Percentiles rank a stretch among this genome's conserved stretches.
These are phyloP conservation scores for Lepidotrigona ventralis DNA, from an alignment of 1,140 invertebrate genomes.

Conservation along the genomic window DNA sequence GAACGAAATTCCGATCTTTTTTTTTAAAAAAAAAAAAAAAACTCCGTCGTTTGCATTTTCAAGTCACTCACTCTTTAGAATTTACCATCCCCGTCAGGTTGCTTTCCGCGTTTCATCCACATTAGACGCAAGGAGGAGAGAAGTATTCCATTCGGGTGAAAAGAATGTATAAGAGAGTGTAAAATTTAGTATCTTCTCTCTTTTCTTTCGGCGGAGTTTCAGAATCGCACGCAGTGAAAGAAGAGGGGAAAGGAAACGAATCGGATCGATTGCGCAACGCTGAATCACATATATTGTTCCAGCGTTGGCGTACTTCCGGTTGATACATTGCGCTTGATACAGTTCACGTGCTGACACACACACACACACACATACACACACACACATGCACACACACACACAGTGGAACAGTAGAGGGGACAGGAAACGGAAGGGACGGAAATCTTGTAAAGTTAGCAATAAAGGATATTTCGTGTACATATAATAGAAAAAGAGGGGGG, in stretches of 20 bases:
- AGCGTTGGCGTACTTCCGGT: conserved; percentile 49
- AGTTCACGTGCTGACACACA: conserved; percentile 3
- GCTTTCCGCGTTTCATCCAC: neutral
- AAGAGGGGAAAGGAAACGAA: neutral
- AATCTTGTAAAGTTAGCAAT: conserved; percentile 73
- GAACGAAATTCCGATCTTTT: conserved; percentile 15
- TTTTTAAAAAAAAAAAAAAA: neutral
- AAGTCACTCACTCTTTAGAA: neutral
- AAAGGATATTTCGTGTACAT: conserved; percentile 70
- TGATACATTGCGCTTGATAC: conserved; percentile 25
- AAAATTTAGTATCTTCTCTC: neutral
- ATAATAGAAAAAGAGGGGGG: conserved; percentile 48
- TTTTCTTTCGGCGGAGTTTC: neutral
- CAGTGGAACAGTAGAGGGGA: neutral
- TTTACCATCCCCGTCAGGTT: neutral
- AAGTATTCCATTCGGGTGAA: neutral
- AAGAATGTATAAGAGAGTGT: no score
- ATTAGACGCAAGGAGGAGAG: no score
- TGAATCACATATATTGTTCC: conserved; percentile 27
- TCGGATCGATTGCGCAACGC: neutral
- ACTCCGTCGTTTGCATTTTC: neutral
- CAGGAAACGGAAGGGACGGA: neutral
- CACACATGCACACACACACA: neutral
- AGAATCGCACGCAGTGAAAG: conserved; percentile 16
- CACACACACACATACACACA: neutral